Evolutionary conservation across 2,113 vertebrate genomes (phyloP).

Genomic region (Acrocephalus kingi): DNA sequence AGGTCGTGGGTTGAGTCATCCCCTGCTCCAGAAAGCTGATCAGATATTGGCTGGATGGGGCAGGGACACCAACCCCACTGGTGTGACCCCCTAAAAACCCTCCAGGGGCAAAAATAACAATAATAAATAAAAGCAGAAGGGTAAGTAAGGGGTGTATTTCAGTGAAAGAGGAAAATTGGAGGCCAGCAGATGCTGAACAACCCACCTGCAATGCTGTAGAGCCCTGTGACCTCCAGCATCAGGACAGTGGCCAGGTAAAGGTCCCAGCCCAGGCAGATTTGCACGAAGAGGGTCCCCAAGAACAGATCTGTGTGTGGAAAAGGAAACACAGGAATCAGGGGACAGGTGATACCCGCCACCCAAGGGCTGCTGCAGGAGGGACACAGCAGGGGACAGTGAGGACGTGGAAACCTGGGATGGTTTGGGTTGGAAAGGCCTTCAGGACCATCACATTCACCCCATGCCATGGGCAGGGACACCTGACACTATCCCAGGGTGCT

Average conservation of each 20-base stretch:
- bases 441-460: background rate
- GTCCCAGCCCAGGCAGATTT: slow-evolving; percentile 93
- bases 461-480: background rate
- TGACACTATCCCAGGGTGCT: fast-evolving
- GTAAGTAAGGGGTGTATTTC: background rate
- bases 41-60: background rate
- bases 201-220: slow-evolving; percentile 89
- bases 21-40: background rate
- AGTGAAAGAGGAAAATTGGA: background rate
- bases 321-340: background rate
- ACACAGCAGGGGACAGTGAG: background rate
- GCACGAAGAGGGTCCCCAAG: slow-evolving; percentile 85
- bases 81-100: background rate
- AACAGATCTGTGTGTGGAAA: slow-evolving; percentile 77
- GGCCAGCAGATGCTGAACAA: background rate
- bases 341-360: background rate
- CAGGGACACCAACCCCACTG: background rate
- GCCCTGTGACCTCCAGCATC: slow-evolving; percentile 83
- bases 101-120: background rate
- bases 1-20: background rate
- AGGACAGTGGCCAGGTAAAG: slow-evolving; percentile 87
- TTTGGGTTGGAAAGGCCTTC: background rate
- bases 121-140: background rate
- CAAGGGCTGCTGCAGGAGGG: background rate
- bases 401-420: background rate